Evolutionary conservation across 2,888 invertebrate genomes (phyloP).

Genomic region (Psylliodes chrysocephalus): DNA sequence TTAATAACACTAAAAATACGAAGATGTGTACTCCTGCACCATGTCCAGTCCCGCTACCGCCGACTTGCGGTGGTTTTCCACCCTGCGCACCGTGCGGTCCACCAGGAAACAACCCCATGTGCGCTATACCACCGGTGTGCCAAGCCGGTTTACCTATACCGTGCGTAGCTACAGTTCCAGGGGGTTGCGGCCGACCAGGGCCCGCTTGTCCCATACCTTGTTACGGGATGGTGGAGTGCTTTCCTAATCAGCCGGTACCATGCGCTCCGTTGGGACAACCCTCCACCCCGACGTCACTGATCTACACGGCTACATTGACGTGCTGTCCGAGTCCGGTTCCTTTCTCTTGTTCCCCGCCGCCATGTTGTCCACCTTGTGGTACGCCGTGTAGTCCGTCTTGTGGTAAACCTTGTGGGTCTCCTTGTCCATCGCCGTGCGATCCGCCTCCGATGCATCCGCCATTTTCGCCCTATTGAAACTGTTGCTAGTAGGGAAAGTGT

Average conservation of each 20-base stretch:
- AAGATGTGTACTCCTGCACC: too few relatives aligned
- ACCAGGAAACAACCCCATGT: too few relatives aligned
- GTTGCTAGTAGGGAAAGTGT: neutral
- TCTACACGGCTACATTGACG: neutral
- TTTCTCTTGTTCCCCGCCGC: neutral
- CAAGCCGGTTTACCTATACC: too few relatives aligned
- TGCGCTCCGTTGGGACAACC: slow-evolving; percentile 5
- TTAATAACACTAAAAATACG: too few relatives aligned
- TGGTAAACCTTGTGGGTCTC: neutral
- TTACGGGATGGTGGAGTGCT: neutral
- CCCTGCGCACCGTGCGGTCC: too few relatives aligned
- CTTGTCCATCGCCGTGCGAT: neutral
- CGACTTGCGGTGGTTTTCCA: too few relatives aligned
- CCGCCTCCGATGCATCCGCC: neutral
- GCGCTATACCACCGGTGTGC: too few relatives aligned
- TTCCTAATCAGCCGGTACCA: neutral
- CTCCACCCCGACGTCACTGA: neutral
- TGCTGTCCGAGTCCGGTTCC: neutral
- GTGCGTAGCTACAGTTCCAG: too few relatives aligned
- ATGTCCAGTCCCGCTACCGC: too few relatives aligned
- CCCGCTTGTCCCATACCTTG: neutral
- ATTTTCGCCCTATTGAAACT: neutral
- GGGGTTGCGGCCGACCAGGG: neutral
- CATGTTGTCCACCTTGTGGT: neutral
- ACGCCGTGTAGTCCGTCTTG: too few relatives aligned